These are phyloP conservation scores for Picus viridis DNA, from an alignment of 2,797 vertebrate genomes.

Conservation along the genomic window DNA sequence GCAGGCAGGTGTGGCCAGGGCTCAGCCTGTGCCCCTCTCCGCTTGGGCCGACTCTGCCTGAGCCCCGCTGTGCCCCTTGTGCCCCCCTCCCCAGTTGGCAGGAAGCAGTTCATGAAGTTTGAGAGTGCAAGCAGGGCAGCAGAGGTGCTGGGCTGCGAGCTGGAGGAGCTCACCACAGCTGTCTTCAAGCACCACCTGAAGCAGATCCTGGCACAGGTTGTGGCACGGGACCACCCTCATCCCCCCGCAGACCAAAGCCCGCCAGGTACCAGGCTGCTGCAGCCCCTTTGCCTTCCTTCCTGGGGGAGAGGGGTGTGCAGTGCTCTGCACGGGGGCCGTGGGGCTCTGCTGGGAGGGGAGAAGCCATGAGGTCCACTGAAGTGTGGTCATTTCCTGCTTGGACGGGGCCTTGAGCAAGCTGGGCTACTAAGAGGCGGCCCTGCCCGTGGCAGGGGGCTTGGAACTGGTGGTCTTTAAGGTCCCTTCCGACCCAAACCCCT, in stretches of 20 bases:
- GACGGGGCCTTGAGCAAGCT: no score
- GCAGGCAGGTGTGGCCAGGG: accelerated
- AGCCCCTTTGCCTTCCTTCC: accelerated
- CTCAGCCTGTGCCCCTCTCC: no score
- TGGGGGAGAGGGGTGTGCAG: accelerated
- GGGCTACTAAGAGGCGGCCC: no score
- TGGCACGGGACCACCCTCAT: slow-evolving; percentile 58
- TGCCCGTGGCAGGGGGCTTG: no score
- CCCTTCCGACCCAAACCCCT: no score
- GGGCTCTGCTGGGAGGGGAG: background rate
- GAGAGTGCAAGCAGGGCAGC: slow-evolving; percentile 86
- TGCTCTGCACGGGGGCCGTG: background rate
- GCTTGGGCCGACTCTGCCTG: no score
- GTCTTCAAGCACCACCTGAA: slow-evolving; percentile 96
- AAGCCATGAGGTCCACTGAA: accelerated
- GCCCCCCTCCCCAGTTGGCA: slow-evolving; percentile 82
- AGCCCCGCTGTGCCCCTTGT: no score
- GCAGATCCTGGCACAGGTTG: slow-evolving; percentile 88
- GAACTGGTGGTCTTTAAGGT: no score
- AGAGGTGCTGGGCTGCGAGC: slow-evolving; percentile 88
- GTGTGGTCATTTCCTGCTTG: background rate
- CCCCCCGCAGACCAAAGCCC: slow-evolving; percentile 1
- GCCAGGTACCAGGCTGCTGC: slow-evolving; percentile 40
- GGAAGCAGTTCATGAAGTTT: slow-evolving; percentile 92
- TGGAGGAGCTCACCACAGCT: slow-evolving; percentile 88